phyloP scores from a whole-genome alignment of 2,113 vertebrate genomes.

The Empidonax alnorum region DNA sequence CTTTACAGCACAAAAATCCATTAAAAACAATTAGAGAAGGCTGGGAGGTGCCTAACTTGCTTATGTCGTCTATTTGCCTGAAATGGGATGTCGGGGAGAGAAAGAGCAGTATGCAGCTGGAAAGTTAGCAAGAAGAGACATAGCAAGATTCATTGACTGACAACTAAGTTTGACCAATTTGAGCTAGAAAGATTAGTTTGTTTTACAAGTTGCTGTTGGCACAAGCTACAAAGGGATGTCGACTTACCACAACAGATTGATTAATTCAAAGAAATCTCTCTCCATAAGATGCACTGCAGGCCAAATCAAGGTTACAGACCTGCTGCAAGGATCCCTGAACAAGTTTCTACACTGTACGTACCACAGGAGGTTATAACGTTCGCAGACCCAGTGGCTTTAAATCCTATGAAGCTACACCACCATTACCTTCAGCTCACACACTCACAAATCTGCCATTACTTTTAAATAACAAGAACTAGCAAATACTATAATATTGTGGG shows the following conservation, averaged over 20 bases:
- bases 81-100: fast-evolving
- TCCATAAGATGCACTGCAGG: background rate
- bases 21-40: background rate
- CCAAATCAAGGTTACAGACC: background rate
- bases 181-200: background rate
- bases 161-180: background rate
- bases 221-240: background rate
- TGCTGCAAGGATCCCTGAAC: background rate
- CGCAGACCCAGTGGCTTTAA: background rate
- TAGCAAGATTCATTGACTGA: background rate
- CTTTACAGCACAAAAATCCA: background rate
- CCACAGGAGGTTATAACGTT: background rate
- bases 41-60: background rate
- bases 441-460: background rate
- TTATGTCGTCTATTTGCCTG: background rate
- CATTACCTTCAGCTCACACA: background rate
- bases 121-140: background rate
- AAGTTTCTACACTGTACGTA: fast-evolving
- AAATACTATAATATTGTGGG: background rate
- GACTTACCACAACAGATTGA: background rate
- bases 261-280: background rate
- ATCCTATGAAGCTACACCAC: background rate
- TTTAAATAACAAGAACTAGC: background rate
- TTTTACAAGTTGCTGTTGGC: background rate
- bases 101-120: background rate